These are phyloP conservation scores for Aulostomus chinensis DNA, from an alignment of 2,797 vertebrate species.

Conservation along the genomic window DNA sequence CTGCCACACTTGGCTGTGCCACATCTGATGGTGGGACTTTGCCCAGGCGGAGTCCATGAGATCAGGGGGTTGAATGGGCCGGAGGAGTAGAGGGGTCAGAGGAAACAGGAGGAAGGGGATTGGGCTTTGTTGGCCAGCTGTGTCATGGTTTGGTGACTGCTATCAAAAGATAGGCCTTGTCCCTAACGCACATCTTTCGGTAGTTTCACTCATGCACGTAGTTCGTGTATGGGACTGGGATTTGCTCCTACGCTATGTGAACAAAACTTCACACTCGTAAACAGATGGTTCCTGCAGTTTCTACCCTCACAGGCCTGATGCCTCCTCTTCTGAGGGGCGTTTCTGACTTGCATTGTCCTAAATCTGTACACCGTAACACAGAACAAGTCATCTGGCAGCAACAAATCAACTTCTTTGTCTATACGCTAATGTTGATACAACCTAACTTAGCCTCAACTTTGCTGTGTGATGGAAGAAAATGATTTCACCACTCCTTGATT, in stretches of 20 bases:
- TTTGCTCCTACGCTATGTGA: slow-evolving; percentile 1
- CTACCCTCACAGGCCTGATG: slow-evolving; percentile 14
- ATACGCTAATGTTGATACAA: too few relatives aligned
- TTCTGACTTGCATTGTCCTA: slow-evolving; percentile 18
- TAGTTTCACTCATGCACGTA: slow-evolving; percentile 28
- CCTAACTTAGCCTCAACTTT: too few relatives aligned
- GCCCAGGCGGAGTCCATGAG: slow-evolving; percentile 32
- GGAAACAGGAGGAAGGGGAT: background rate
- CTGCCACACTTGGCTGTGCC: slow-evolving; percentile 68
- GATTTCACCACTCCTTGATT: too few relatives aligned
- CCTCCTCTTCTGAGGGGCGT: slow-evolving; percentile 2
- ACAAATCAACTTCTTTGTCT: background rate
- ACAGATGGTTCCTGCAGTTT: slow-evolving; percentile 61
- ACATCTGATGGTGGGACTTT: slow-evolving; percentile 61
- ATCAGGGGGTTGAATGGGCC: slow-evolving; percentile 40
- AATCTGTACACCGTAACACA: slow-evolving; percentile 24
- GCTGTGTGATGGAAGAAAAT: too few relatives aligned
- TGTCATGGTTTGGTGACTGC: slow-evolving; percentile 63
- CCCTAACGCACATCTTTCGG: slow-evolving; percentile 19
- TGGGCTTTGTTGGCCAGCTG: slow-evolving; percentile 60
- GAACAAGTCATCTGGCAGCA: slow-evolving; percentile 18
- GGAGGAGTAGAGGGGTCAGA: slow-evolving; percentile 11
- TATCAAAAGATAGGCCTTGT: slow-evolving; percentile 45
- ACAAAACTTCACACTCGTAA: slow-evolving; percentile 18
- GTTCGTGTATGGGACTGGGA: slow-evolving; percentile 8